phyloP scores from a whole-genome alignment of 2,888 invertebrate species.

The Clitarchus hookeri region DNA sequence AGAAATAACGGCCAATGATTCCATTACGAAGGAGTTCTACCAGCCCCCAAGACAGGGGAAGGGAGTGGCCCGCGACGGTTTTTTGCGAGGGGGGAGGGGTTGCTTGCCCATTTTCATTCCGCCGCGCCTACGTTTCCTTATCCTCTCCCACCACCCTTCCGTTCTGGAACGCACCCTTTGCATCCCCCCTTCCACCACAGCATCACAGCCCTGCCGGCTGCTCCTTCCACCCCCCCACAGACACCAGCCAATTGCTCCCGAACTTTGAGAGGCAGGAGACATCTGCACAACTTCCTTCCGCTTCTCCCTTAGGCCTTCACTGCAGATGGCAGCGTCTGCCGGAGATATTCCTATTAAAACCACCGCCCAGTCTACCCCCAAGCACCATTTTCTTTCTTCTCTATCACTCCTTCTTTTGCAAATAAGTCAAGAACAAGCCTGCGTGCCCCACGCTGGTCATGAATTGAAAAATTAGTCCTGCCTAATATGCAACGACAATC shows the following conservation, averaged over 20 bases:
- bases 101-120: conserved; percentile 8
- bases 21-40: neutral
- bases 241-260: neutral
- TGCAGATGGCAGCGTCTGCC: conserved; percentile 7
- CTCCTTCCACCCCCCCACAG: neutral
- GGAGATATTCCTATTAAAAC: neutral
- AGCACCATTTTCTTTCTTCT: neutral
- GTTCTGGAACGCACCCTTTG: neutral
- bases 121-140: neutral
- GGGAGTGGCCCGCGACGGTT: neutral
- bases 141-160: neutral
- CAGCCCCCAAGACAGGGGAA: neutral
- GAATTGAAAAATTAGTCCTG: too few species aligned
- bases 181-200: neutral
- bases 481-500: too few species aligned
- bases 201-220: neutral
- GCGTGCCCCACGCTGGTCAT: too few species aligned
- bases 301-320: neutral
- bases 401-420: neutral
- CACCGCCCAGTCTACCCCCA: neutral
- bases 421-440: neutral
- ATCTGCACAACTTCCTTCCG: conserved; percentile 14
- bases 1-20: neutral
- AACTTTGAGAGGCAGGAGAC: conserved; percentile 14
- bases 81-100: neutral